Evolutionary conservation across 1,140 invertebrate species (phyloP), one percentile per base, ranked within the genome.

Genomic region (Drosophila bocki): DNA sequence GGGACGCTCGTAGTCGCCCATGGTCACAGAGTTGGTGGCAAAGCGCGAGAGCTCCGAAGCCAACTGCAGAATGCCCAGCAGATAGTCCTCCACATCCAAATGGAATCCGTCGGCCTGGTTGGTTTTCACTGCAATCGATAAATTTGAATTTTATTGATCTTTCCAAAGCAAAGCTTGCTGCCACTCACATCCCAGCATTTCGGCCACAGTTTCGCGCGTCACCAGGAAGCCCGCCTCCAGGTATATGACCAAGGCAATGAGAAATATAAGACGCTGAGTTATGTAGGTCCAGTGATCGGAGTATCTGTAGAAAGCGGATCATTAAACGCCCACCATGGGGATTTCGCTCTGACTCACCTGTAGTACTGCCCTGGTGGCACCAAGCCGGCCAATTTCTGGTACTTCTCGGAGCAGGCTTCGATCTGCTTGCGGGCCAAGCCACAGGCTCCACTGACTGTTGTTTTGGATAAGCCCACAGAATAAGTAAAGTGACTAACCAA

Each of bases 21-120:
- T 95, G 2, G 97, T 98, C 0, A 98, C 98, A 15, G 97, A 96
- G 93, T 98, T 99, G 8, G 98, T 96, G 13, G 97, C 96, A 75
- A 97, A 96, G 11, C 98, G 95, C 9, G 96, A 94, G 93, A 99
- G 93, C 94, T 98, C 98, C 47, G 96, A 95, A 32, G 97, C 96
- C 54, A 98, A 92, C 82, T 96, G 95, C 22, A 98, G 93, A 8
- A 98, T 93, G 4, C 98, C 98, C 91, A 97, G 95, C 13, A 99
- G 93, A 87, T 97, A 99, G 82, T 98, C 98, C 93, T 99, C 98
- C 22, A 98, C 93, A 79, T 98, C 97, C 64, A 99, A 93, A 91
- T 98, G 97, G 87, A 98, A 98, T 2, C 96, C 96, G 26, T 96
- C 94, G 64, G 95, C 92, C 44, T 91, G 93, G 74, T 56, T 94